Evolutionary conservation across 1,140 invertebrate species (phyloP).

Genomic region (Palaemon carinicauda): DNA sequence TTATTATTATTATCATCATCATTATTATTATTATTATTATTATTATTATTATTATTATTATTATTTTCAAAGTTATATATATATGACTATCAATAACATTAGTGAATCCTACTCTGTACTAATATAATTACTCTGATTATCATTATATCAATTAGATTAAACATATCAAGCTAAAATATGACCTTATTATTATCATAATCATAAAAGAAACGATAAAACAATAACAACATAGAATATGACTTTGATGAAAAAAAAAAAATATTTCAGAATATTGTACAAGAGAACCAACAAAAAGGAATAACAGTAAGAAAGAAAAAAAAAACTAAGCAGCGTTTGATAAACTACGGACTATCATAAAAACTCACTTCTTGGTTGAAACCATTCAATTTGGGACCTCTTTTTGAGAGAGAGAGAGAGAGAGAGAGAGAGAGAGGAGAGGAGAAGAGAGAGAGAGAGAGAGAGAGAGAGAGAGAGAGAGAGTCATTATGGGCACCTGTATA

Average conservation of each 20-base stretch:
- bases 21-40: too few relatives aligned
- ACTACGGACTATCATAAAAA: not conserved
- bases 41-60: too few relatives aligned
- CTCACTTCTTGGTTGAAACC: not conserved
- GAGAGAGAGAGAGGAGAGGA: not conserved
- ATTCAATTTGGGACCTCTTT: too few relatives aligned
- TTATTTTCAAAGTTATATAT: too few relatives aligned
- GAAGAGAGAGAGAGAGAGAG: not conserved
- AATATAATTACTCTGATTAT: too few relatives aligned
- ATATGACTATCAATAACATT: too few relatives aligned
- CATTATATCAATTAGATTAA: too few relatives aligned
- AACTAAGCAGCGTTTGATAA: not conserved
- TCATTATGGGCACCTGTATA: not conserved
- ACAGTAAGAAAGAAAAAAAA: not conserved
- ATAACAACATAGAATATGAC: not conserved
- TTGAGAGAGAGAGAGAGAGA: not conserved
- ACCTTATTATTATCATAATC: not conserved
- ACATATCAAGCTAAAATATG: too few relatives aligned
- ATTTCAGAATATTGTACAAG: not conserved
- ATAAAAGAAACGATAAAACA: not conserved
- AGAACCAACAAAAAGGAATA: not conserved
- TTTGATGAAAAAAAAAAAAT: not conserved
- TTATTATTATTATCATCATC: too few relatives aligned
- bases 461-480: not conserved
- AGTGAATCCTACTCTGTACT: too few relatives aligned